Conservation (phyloP, 2,888 invertebrate species). For the Tipula confusa region DNA sequence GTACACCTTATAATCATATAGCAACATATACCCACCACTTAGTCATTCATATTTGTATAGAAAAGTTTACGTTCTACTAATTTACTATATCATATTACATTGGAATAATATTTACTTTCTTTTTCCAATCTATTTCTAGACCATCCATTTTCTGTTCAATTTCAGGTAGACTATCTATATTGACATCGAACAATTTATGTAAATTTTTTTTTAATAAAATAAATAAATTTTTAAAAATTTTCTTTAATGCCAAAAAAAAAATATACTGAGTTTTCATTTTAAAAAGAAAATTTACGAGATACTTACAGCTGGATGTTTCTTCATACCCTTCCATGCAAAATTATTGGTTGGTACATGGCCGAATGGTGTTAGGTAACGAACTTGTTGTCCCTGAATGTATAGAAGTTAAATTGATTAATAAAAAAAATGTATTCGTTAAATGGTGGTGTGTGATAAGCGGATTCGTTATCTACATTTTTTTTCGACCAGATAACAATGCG, state of each 20-base stretch:
- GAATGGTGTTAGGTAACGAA: neutral
- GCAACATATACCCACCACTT: neutral
- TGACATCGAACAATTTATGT: conserved; percentile 16
- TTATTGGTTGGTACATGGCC: conserved; percentile 25
- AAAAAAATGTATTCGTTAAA: neutral
- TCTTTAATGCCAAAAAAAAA: neutral
- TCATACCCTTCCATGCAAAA: conserved; percentile 32
- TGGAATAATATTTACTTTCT: neutral
- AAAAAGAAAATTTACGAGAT: neutral
- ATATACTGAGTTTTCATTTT: neutral
- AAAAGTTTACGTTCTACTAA: no score
- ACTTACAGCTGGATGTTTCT: conserved; percentile 33
- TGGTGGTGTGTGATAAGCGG: neutral
- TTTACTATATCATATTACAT: neutral
- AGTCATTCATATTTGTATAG: neutral
- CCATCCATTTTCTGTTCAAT: neutral
- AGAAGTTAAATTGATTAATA: neutral
- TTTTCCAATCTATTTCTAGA: neutral
- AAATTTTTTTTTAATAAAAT: neutral
- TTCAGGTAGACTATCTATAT: neutral
- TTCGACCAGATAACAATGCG: neutral
- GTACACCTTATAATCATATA: neutral
- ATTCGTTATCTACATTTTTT: neutral
- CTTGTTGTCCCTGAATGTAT: conserved; percentile 14
- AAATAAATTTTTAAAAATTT: neutral